Percentiles rank a stretch among this genome's conserved stretches.
Conservation (phyloP, 2,113 vertebrate genomes). For the Crotalus viridis region DNA sequence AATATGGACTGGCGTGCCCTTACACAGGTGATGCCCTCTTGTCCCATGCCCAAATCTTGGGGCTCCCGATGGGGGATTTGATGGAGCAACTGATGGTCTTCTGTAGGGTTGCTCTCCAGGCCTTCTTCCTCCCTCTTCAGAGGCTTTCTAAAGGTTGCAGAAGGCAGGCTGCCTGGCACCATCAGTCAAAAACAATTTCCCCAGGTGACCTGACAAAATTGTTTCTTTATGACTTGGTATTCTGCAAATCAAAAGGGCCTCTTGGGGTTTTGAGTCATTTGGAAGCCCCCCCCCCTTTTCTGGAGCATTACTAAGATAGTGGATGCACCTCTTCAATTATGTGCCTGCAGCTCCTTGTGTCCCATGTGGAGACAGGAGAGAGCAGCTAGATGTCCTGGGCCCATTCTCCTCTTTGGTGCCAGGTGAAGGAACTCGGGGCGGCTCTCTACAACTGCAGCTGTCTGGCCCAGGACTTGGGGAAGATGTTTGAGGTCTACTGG, state of each 20-base stretch:
- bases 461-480: conserved; percentile 83
- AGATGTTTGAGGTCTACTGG: conserved; percentile 94
- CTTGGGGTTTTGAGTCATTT: not conserved
- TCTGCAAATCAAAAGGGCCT: not conserved
- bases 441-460: conserved; percentile 92
- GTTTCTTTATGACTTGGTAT: not conserved
- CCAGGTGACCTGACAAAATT: not conserved
- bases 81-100: not conserved
- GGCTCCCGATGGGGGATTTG: not conserved
- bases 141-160: not conserved
- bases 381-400: not conserved
- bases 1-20: conserved; percentile 98
- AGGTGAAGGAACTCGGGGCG: conserved; percentile 91
- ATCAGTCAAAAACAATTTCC: not conserved
- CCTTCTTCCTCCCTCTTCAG: not conserved
- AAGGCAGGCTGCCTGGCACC: not conserved
- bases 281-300: not conserved
- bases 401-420: not conserved
- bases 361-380: not conserved
- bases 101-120: not conserved
- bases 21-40: conserved; percentile 77
- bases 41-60: not conserved
- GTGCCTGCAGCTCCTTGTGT: not conserved
- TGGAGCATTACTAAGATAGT: no score
- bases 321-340: not conserved